A percentile compares a stretch with the other conserved stretches of the same genome.
phyloP scores from a whole-genome alignment of 2,113 vertebrate species.

The Collichthys lucidus region DNA sequence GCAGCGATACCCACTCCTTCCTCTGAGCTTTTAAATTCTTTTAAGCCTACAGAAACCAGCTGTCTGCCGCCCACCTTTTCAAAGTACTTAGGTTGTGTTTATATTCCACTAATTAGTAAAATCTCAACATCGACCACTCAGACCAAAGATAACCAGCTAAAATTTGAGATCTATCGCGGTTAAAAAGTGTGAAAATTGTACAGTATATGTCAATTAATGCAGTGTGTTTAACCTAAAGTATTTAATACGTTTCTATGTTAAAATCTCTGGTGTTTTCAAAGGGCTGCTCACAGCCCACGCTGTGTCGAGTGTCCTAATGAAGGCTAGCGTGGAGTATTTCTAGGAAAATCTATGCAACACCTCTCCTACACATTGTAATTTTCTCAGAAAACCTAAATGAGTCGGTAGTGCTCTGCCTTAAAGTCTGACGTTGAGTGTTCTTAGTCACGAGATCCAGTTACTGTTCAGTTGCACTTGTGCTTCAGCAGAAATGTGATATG shows the following conservation, averaged over 20 bases:
- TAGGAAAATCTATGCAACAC: constrained; percentile 68
- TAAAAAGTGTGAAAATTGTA: constrained; percentile 14
- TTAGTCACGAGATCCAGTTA: background rate
- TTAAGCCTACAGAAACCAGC: constrained; percentile 56
- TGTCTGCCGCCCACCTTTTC: constrained; percentile 7
- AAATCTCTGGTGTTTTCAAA: constrained; percentile 24
- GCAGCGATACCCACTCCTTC: background rate
- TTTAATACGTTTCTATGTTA: constrained; percentile 50
- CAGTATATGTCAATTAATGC: constrained; percentile 34
- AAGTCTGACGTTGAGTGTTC: constrained; percentile 5
- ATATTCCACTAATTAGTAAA: constrained; percentile 12
- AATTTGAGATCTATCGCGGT: constrained; percentile 26
- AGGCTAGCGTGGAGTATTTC: constrained; percentile 14
- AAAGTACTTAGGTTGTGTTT: constrained; percentile 23
- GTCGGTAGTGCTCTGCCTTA: constrained; percentile 17
- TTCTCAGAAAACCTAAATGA: constrained; percentile 2
- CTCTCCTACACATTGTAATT: constrained; percentile 31
- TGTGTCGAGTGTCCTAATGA: constrained; percentile 19
- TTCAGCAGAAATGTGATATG: constrained; percentile 22
- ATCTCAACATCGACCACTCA: constrained; percentile 34
- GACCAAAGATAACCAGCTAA: constrained; percentile 79
- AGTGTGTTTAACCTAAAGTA: constrained; percentile 59
- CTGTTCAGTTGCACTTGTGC: background rate
- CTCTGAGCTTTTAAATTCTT: constrained; percentile 64
- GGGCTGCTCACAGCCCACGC: constrained; percentile 17